Percentiles rank a stretch among this genome's conserved stretches.
phyloP scores from a whole-genome alignment of 2,113 vertebrate species.

The Neolamprologus cancellatus region DNA sequence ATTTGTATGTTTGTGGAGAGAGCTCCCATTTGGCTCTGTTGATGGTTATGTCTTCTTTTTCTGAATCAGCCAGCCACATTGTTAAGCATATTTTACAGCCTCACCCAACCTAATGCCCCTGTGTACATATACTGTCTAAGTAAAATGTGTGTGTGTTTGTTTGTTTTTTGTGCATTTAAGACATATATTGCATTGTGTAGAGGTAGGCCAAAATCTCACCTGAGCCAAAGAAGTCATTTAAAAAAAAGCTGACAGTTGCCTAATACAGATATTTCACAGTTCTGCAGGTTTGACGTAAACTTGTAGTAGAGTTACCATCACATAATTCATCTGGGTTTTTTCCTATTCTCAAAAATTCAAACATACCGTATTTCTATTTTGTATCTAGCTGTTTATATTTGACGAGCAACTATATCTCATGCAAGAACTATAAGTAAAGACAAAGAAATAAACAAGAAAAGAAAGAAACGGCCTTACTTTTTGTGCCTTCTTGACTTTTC shows the following conservation, averaged over 20 bases:
- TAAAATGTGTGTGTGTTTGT: neutral
- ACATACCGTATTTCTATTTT: neutral
- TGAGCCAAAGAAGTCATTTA: neutral
- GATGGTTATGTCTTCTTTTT: conserved; percentile 59
- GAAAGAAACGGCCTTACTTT: neutral
- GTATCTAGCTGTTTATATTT: neutral
- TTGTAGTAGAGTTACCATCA: neutral
- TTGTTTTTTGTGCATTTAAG: neutral
- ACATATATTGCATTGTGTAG: neutral
- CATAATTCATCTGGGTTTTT: neutral
- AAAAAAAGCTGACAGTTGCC: neutral
- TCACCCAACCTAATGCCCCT: neutral
- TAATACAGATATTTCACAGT: neutral
- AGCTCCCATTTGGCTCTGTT: conserved; percentile 79
- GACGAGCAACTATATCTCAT: neutral
- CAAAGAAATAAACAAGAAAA: neutral
- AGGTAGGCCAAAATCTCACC: neutral
- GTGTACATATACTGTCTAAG: neutral
- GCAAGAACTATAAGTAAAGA: neutral
- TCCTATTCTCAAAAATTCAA: neutral
- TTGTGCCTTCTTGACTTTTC: neutral
- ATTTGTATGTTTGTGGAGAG: conserved; percentile 89
- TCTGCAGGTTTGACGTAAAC: neutral
- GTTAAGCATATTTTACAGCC: conserved; percentile 33
- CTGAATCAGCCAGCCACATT: conserved; percentile 24